Base-by-base conservation (phyloP, 2,888 invertebrate genomes). In the Hypercompe scribonia region DNA sequence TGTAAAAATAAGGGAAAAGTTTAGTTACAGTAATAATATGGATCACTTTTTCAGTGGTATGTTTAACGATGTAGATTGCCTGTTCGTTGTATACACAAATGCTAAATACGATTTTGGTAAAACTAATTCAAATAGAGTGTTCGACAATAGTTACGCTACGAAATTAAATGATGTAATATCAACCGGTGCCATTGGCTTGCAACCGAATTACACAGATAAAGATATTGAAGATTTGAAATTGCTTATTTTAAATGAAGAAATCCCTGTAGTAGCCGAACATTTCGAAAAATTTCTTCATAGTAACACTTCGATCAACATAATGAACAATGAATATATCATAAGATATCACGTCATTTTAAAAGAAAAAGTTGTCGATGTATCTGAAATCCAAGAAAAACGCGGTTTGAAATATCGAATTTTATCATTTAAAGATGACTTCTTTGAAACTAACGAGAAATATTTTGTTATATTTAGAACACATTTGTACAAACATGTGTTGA, bases 71-170 rank as follows among this genome's bases (percentile, higher is more conserved):
- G 61, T 65, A 34, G 78, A 81, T 46, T 76, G 73, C 70, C 58
- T 76, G 11, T 83, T 81, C 31, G 64, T 81, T 63, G 69, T 78
- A 58, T 83, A 83, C 61, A 83, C 84, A n/a, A 76, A 76, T 7
- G 82, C 72, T 2, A 78, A 36, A 31, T 72, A 46, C 8, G 73
- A 81, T 31, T 69, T 70, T n/a, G 70, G 71, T n/a, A 73, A 73
- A 34, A 13, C 2, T 0, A 34, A 63, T 28, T 63, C 61, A 7
- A 31, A 42, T 31, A 58, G 21, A 31, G 24, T 21, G 34, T 39
- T 46, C 3, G 65, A 78, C 13, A 63, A 24, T 50, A 13, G 21
- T 15, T 50, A 67, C 28, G 28, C 28, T 8, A 2, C 0, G 5
- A 66, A 46, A 28, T n/a, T 77, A 7, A 71, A 75, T 24, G 28